Evolutionary conservation across 1,140 invertebrate genomes (phyloP).

Genomic region (Musca vetustissima): DNA sequence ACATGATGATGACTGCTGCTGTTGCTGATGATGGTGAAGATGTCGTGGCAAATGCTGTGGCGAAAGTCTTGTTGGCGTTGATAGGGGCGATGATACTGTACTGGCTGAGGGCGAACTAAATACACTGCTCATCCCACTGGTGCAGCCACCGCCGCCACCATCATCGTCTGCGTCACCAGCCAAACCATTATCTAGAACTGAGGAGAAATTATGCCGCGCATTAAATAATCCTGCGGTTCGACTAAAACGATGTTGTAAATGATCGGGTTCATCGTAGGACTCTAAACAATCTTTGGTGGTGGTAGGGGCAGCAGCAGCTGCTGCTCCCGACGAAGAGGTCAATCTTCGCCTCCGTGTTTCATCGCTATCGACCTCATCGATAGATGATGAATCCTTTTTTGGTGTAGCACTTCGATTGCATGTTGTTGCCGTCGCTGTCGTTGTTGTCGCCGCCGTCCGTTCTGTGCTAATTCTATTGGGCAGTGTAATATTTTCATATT

Average conservation of each 20-base stretch:
- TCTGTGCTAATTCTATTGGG: slow-evolving; percentile 1
- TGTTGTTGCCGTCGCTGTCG: background rate
- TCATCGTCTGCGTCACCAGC: too few relatives aligned
- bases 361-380: slow-evolving; percentile 28
- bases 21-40: slow-evolving; percentile 9
- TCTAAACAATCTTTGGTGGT: slow-evolving; percentile 34
- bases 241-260: slow-evolving; percentile 48
- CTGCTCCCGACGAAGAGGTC: background rate
- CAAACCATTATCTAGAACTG: background rate
- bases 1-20: slow-evolving; percentile 11
- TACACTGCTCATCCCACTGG: slow-evolving; percentile 48
- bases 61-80: slow-evolving; percentile 49
- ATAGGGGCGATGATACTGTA: slow-evolving; percentile 48
- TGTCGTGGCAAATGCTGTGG: slow-evolving; percentile 20
- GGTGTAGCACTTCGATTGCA: background rate
- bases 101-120: slow-evolving; percentile 50
- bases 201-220: slow-evolving; percentile 7
- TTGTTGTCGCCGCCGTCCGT: background rate
- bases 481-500: slow-evolving; percentile 15
- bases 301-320: too few relatives aligned
- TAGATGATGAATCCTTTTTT: slow-evolving; percentile 40
- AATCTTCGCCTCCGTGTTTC: slow-evolving; percentile 29
- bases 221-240: slow-evolving; percentile 30
- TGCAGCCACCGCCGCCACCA: slow-evolving; percentile 30
- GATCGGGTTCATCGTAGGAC: slow-evolving; percentile 44